Conservation (phyloP, 2,113 vertebrate genomes). For the Rhinolophus sinicus region DNA sequence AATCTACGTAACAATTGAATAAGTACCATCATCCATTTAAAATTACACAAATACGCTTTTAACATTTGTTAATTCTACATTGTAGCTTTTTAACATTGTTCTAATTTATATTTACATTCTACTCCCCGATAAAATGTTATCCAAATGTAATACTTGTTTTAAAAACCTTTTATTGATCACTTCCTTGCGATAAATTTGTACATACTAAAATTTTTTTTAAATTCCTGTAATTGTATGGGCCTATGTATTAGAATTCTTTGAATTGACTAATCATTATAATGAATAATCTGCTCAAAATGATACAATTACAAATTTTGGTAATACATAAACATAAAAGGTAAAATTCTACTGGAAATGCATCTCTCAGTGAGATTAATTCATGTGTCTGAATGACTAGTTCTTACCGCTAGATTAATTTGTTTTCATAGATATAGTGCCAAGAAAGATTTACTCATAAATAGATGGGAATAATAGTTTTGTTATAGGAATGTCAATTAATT, state of each 20-base stretch:
- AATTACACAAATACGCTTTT: not conserved
- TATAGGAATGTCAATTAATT: not conserved
- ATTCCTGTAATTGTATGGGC: not conserved
- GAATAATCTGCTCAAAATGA: constrained; percentile 21
- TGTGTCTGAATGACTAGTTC: not conserved
- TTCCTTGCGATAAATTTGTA: not conserved
- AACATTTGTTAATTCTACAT: not conserved
- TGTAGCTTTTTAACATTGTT: not conserved
- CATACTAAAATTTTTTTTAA: not conserved
- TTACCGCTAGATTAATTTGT: not conserved
- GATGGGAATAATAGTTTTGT: not conserved
- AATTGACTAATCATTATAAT: constrained; percentile 24
- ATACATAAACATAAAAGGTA: constrained; percentile 2
- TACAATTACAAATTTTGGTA: not conserved
- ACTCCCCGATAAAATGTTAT: constrained; percentile 5
- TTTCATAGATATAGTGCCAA: not conserved
- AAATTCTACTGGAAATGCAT: not conserved
- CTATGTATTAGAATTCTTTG: constrained; percentile 19
- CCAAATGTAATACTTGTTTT: not conserved
- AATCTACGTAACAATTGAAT: not conserved
- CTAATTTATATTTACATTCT: constrained; percentile 37
- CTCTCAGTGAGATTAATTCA: not conserved
- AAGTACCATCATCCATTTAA: constrained; percentile 1
- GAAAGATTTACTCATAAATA: constrained; percentile 13
- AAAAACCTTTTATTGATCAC: constrained; percentile 25